Percentiles rank a stretch among this genome's conserved stretches.
phyloP scores from a whole-genome alignment of 2,113 vertebrate genomes.

The Labeo rohita region DNA sequence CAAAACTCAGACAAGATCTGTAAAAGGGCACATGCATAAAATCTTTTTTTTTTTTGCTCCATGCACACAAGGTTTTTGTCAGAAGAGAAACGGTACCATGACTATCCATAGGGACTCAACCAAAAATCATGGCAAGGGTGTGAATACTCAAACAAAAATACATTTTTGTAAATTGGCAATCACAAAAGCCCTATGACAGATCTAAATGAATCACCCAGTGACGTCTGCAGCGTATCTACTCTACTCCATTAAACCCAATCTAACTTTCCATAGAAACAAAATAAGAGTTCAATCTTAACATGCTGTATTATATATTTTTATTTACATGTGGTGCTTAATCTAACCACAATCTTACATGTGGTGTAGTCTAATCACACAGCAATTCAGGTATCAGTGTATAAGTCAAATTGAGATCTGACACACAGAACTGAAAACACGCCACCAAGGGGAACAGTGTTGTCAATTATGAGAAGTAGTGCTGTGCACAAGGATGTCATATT shows the following conservation, averaged over 20 bases:
- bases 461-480: background rate
- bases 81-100: background rate
- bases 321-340: background rate
- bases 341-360: no score
- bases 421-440: background rate
- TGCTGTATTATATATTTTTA: conserved; percentile 10
- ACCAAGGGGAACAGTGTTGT: background rate
- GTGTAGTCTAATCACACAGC: conserved; percentile 18
- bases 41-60: background rate
- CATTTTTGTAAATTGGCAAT: conserved; percentile 30
- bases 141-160: conserved; percentile 39
- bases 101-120: background rate
- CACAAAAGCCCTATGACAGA: conserved; percentile 36
- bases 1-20: conserved; percentile 16
- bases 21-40: conserved; percentile 33
- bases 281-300: background rate
- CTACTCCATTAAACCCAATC: background rate
- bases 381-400: conserved; percentile 39
- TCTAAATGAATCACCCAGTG: background rate
- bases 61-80: conserved; percentile 25
- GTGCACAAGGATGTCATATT: conserved; percentile 11
- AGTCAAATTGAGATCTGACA: conserved; percentile 4
- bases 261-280: background rate
- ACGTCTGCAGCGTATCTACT: no score
- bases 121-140: conserved; percentile 18